These are phyloP conservation scores for Urocynchramus pylzowi DNA, from an alignment of 2,113 vertebrate species.

Conservation along the genomic window DNA sequence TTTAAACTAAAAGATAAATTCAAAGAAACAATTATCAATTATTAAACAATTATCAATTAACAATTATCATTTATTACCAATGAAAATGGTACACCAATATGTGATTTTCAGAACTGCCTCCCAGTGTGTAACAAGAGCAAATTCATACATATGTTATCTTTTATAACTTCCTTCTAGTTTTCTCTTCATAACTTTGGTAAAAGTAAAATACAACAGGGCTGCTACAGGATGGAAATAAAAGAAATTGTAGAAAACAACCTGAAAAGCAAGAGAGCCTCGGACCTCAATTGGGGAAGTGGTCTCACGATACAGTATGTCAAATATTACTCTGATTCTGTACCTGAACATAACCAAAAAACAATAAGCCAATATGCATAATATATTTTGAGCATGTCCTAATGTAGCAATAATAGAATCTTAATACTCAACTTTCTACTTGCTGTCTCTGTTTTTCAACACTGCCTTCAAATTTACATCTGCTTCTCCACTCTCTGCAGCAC, in stretches of 20 bases:
- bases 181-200: background rate
- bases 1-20: background rate
- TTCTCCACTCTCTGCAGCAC: background rate
- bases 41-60: background rate
- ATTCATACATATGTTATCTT: background rate
- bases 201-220: background rate
- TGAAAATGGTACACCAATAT: background rate
- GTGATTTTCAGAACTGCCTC: background rate
- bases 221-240: background rate
- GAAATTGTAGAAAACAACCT: background rate
- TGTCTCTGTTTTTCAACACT: background rate
- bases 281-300: background rate
- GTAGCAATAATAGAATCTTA: background rate
- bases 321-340: background rate
- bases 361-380: background rate
- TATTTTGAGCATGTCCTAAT: background rate
- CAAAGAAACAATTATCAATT: background rate
- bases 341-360: background rate
- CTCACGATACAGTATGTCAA: background rate
- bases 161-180: background rate
- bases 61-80: background rate
- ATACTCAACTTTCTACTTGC: background rate
- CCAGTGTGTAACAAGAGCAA: background rate
- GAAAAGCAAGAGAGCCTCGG: background rate
- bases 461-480: background rate